Evolutionary conservation across 2,113 vertebrate species (phyloP).

Genomic region (Pelodiscus sinensis): DNA sequence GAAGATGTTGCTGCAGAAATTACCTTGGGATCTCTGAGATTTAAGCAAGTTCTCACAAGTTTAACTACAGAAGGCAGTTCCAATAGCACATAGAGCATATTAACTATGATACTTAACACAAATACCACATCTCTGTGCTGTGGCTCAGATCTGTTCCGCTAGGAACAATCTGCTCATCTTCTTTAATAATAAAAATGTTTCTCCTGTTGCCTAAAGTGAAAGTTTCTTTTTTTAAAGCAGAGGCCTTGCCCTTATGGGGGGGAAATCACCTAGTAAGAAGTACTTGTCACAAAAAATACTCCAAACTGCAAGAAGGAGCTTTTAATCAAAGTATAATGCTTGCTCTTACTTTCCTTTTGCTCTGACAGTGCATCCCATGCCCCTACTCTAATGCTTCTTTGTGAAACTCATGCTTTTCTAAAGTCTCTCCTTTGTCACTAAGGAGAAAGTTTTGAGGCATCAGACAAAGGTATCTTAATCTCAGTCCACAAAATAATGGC

Average conservation of each 20-base stretch:
- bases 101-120: constrained; percentile 56
- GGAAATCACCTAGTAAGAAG: constrained; percentile 33
- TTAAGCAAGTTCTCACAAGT: constrained; percentile 49
- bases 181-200: constrained; percentile 49
- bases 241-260: constrained; percentile 22
- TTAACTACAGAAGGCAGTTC: constrained; percentile 58
- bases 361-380: constrained; percentile 18
- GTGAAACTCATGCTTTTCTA: constrained; percentile 4
- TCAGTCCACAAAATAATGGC: not conserved
- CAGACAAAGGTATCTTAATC: not conserved
- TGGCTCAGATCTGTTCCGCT: constrained; percentile 13
- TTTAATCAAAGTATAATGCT: constrained; percentile 55
- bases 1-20: constrained; percentile 65
- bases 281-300: constrained; percentile 48
- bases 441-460: constrained; percentile 3
- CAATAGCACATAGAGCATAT: constrained; percentile 16
- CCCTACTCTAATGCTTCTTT: constrained; percentile 25
- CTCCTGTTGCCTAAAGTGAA: constrained; percentile 51
- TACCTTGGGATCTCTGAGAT: constrained; percentile 52
- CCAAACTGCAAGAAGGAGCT: constrained; percentile 32
- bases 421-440: constrained; percentile 30
- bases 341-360: not conserved
- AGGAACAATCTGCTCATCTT: constrained; percentile 41
- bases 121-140: constrained; percentile 10
- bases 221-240: constrained; percentile 58